Conservation (phyloP, 1,140 invertebrate genomes). For the Heliconius hewitsoni region DNA sequence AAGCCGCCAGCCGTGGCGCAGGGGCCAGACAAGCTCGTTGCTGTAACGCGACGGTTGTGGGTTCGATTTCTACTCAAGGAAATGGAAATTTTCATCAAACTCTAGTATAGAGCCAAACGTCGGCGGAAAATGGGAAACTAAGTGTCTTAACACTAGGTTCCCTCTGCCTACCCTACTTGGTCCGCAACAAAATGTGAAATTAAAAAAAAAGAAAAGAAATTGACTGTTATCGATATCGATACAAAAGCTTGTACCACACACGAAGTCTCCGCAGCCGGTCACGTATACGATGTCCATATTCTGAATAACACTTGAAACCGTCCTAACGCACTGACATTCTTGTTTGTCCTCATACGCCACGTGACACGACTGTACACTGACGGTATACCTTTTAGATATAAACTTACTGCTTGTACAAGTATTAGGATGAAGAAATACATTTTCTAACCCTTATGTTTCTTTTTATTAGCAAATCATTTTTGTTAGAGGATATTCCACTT, state of each 20-base stretch:
- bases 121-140: too few species aligned
- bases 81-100: too few species aligned
- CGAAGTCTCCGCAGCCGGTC: constrained; percentile 49
- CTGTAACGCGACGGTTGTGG: too few species aligned
- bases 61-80: too few species aligned
- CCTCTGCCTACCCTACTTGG: too few species aligned
- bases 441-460: constrained; percentile 1
- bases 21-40: too few species aligned
- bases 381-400: constrained; percentile 31
- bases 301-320: constrained; percentile 73
- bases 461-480: not conserved
- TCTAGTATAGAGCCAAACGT: too few species aligned
- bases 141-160: too few species aligned
- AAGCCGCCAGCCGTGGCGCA: too few species aligned
- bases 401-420: constrained; percentile 20
- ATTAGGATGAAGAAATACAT: constrained; percentile 16
- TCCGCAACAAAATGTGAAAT: too few species aligned
- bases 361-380: constrained; percentile 55
- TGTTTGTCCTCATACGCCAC: constrained; percentile 55
- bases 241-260: constrained; percentile 31
- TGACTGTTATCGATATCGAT: too few species aligned
- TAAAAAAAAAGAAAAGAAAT: too few species aligned
- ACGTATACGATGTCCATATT: constrained; percentile 70
- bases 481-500: not conserved
- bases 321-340: constrained; percentile 64